A percentile compares a stretch with the other conserved stretches of the same genome.
phyloP scores from a whole-genome alignment of 2,113 vertebrate species.

The Mugil cephalus region DNA sequence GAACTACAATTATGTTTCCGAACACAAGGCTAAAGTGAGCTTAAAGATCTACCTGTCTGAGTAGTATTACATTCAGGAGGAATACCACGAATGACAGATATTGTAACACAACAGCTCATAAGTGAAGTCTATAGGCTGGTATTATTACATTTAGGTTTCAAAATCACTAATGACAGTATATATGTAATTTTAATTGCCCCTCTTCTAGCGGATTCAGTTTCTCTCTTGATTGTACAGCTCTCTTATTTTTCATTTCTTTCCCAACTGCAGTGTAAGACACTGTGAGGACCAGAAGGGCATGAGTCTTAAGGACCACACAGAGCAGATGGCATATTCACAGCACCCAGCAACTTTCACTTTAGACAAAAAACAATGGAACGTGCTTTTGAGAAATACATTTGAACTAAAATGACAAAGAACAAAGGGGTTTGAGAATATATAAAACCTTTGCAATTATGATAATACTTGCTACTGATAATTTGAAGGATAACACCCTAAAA shows the following conservation, averaged over 20 bases:
- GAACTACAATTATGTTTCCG: not conserved
- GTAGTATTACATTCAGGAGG: slow-evolving; percentile 4
- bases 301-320: slow-evolving; percentile 15
- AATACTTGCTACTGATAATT: not conserved
- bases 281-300: slow-evolving; percentile 7
- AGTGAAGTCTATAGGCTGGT: not conserved
- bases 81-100: not conserved
- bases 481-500: no score
- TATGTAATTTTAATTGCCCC: no score
- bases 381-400: slow-evolving; percentile 7
- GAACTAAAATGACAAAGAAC: slow-evolving; percentile 16
- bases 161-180: not conserved
- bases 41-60: not conserved
- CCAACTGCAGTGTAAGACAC: slow-evolving; percentile 1
- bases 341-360: slow-evolving; percentile 29
- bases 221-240: no score
- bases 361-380: slow-evolving; percentile 8
- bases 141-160: not conserved
- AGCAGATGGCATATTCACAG: slow-evolving; percentile 45
- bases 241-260: no score
- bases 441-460: no score
- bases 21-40: not conserved
- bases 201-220: no score
- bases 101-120: not conserved
- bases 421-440: no score